Evolutionary conservation across 1,140 invertebrate species (phyloP).

Genomic region (Trichonephila inaurata): DNA sequence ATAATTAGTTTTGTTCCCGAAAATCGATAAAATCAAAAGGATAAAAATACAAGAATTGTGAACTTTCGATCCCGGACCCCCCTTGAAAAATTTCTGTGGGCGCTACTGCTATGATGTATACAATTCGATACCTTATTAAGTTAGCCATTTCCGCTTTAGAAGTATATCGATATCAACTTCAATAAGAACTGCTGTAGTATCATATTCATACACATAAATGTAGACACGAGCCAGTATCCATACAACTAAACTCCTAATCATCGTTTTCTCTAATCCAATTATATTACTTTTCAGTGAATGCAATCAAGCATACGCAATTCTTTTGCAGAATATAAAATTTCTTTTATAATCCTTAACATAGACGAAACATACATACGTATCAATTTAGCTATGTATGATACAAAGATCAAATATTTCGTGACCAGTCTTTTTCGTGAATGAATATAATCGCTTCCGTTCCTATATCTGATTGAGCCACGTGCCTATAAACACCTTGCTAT

Average conservation of each 20-base stretch:
- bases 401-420: constrained; percentile 8
- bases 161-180: too few relatives aligned
- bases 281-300: background rate
- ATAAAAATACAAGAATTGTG: too few relatives aligned
- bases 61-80: too few relatives aligned
- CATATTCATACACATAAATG: background rate
- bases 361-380: background rate
- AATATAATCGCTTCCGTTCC: background rate
- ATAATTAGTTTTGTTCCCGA: too few relatives aligned
- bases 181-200: too few relatives aligned
- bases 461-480: background rate
- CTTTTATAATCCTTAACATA: background rate
- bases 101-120: too few relatives aligned
- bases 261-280: background rate
- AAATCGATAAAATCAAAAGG: too few relatives aligned
- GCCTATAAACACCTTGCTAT: background rate
- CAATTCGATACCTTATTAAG: too few relatives aligned
- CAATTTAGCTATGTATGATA: background rate
- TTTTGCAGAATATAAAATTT: background rate
- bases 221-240: background rate
- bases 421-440: background rate
- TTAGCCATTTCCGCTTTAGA: too few relatives aligned
- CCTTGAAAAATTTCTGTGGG: too few relatives aligned
- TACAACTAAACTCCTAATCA: background rate
- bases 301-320: background rate